Evolutionary conservation across 2,797 vertebrate genomes (phyloP), one percentile per base, ranked within the genome.

Genomic region (Lerista edwardsae): DNA sequence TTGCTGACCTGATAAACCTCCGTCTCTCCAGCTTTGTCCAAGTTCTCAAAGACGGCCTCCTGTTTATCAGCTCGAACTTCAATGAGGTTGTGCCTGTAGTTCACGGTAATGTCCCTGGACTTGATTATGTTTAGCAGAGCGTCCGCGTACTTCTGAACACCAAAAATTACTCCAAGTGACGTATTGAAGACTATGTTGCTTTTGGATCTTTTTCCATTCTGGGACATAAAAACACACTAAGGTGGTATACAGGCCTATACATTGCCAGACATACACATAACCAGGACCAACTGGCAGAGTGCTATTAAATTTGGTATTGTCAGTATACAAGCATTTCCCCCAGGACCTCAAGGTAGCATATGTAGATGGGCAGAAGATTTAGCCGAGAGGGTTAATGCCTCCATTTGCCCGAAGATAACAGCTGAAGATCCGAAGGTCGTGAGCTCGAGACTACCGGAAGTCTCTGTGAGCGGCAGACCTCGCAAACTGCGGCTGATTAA

Each of bases 181-280:
- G 98, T 99, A 94, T 98, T 99, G 96, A 97, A 99, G 61, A 98
- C 96, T 47, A 99, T 84, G 65, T 98, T 98, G 82, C 98, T 98
- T 88, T 97, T 97, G 51, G 94, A 80, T 84, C 98, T 96, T 93
- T 97, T 99, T 80, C 98, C 98, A 25, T 95, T 98, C 99, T 99
- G 89, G 61, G 84, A 79, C 88, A 75, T 25, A 61, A 23, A 61
- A 21, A 25, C 15, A 61, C 23, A 61, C 86, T 80, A 83, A 25
- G 36, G 51, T 17, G 51, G 19, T 55, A 55, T 55, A 17, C 51
- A 17, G 51, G 51, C 19, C 34, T 39, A 21, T 8, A 14, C 34
- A 69, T 36, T 69, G 8, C 51, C 51, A 55, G n/a, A n/a, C 15
- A 55, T 55, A 10, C 15, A 55, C 2, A 55, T 9, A 36, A 21